Evolutionary conservation across 2,113 vertebrate genomes (phyloP), one percentile per base, ranked within the genome.

Genomic region (Anas platyrhynchos): DNA sequence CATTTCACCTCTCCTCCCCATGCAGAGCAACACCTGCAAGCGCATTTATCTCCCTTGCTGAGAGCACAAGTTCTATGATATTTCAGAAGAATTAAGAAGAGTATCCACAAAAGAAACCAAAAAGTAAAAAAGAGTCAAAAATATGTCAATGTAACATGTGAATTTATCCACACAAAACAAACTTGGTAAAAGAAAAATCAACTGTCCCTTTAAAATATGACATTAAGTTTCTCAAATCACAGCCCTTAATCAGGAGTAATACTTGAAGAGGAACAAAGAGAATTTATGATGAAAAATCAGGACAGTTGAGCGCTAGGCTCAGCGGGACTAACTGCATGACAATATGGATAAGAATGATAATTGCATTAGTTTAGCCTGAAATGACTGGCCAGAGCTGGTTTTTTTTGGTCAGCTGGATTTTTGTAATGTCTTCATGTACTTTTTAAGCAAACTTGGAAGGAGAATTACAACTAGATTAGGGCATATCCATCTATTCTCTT

Each of bases 221-320:
- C 86, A 59, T 90, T 86, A 91, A 75, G 69, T 88, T 94, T 91
- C 71, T 94, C 80, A 92, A 94, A 92, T 94, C 32, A 0, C 80
- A 93, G 83, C 74, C 86, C 73, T 96, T 96, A 95, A 95, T 96
- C 96, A 97, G 85, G 73, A 96, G 56, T 56, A 95, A 83, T 74
- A 90, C 68, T 96, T 94, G 88, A 96, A 93, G 95, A 94, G 58
- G 93, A 97, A 94, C 86, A 96, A 96, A 96, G 92, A 90, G 95
- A 96, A 96, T 95, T 91, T 79, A 91, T 91, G 96, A 96, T 94
- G 94, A 94, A 93, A 93, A 97, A 94, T 94, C 93, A 96, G 93
- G 91, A 91, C 87, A 91, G 89, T 81, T 88, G 96, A 96, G 79
- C 56, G 4, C 85, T 78, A 89, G 68, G 91, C 95, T 95, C 95